These are phyloP conservation scores for Orchesella cincta DNA, from an alignment of 1,140 invertebrate genomes.

Conservation along the genomic window DNA sequence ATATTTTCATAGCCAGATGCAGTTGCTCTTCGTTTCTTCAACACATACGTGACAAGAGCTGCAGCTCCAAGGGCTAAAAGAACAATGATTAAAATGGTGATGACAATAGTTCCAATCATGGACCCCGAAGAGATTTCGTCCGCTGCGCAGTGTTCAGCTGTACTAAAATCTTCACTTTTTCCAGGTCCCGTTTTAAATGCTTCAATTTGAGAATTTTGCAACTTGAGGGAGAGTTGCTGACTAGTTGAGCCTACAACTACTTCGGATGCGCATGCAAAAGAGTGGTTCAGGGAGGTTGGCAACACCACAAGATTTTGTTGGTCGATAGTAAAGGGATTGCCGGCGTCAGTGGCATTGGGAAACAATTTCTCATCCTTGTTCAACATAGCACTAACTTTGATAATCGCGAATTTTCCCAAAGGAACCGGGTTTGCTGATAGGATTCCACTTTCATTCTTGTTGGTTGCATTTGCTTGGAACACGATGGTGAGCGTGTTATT, in stretches of 20 bases:
- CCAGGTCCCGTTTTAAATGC: neutral
- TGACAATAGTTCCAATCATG: neutral
- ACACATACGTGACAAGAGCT: neutral
- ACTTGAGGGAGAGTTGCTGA: neutral
- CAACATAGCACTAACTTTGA: neutral
- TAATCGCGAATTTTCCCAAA: slow-evolving; percentile 2
- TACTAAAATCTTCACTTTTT: neutral
- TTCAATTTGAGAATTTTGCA: neutral
- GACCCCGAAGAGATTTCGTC: slow-evolving; percentile 10
- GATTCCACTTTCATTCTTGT: neutral
- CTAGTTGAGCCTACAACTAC: neutral
- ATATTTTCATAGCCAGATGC: slow-evolving; percentile 5
- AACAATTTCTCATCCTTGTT: neutral
- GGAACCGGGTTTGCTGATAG: neutral
- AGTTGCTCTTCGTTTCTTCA: neutral
- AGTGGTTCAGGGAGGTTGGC: neutral
- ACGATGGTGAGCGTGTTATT: neutral
- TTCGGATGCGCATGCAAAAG: neutral
- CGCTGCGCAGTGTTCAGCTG: neutral
- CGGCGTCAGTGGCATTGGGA: neutral
- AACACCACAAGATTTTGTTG: neutral
- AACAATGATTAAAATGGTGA: neutral
- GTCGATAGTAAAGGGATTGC: neutral
- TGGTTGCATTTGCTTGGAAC: neutral
- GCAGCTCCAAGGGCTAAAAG: neutral